Evolutionary conservation across 2,797 vertebrate genomes (phyloP).

Genomic region (Eospalax fontanierii): DNA sequence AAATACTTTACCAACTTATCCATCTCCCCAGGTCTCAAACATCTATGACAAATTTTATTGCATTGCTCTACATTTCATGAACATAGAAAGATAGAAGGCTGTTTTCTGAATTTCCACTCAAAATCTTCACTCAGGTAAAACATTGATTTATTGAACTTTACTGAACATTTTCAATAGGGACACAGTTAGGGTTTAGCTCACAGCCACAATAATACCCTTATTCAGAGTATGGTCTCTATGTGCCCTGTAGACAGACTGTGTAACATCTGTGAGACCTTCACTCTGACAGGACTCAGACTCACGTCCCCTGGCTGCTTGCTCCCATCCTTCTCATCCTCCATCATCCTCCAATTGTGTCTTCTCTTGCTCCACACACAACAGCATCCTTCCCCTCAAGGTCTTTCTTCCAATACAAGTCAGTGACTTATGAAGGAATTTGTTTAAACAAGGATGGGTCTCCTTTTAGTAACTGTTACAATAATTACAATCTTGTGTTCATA

Average conservation of each 20-base stretch:
- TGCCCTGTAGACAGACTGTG: not conserved
- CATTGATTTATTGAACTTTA: not conserved
- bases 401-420: not conserved
- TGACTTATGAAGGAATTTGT: slow-evolving; percentile 50
- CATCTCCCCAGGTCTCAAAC: not conserved
- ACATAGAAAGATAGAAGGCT: not conserved
- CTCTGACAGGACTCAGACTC: not conserved
- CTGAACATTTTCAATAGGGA: not conserved
- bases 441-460: slow-evolving; percentile 45
- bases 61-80: not conserved
- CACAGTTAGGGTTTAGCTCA: not conserved
- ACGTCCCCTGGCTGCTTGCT: too few relatives aligned
- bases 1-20: not conserved
- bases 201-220: not conserved
- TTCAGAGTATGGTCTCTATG: not conserved
- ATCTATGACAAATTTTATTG: not conserved
- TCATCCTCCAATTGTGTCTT: not conserved
- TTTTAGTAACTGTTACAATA: slow-evolving; percentile 15
- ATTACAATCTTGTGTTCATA: slow-evolving; percentile 13
- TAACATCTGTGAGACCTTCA: not conserved
- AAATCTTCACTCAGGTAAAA: not conserved
- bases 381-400: not conserved
- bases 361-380: not conserved
- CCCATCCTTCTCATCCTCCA: accelerated
- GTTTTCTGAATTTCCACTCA: slow-evolving; percentile 27